Percentiles rank a stretch among this genome's conserved stretches.
Conservation (phyloP, 2,888 invertebrate genomes). For the Chalcis sispes region DNA sequence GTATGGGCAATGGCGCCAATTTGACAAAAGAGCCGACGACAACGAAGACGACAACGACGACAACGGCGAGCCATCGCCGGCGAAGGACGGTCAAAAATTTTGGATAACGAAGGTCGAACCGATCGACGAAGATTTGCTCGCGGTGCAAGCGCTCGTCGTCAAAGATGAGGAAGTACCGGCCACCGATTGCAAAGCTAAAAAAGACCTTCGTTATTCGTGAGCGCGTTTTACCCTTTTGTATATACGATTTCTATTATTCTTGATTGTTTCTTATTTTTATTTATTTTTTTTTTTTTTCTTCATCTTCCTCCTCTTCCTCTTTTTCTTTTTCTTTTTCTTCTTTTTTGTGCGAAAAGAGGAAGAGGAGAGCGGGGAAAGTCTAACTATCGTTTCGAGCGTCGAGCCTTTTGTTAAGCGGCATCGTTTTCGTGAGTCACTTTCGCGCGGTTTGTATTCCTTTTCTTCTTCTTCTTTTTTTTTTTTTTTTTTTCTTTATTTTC, state of each 20-base stretch:
- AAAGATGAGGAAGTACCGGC: slow-evolving; percentile 60
- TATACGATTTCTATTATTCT: slow-evolving; percentile 4
- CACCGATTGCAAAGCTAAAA: not conserved
- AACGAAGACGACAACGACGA: not conserved
- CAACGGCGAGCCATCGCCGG: not conserved
- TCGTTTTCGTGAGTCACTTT: too few species aligned
- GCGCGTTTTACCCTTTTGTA: slow-evolving; percentile 2
- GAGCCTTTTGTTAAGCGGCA: too few species aligned
- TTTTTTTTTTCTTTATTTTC: not conserved
- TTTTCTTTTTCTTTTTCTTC: too few species aligned
- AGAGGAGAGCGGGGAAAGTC: too few species aligned
- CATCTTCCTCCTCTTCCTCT: too few species aligned
- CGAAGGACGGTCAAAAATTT: too few species aligned
- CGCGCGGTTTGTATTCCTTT: too few species aligned
- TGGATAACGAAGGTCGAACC: slow-evolving; percentile 60
- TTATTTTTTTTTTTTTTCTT: too few species aligned
- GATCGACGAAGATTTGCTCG: slow-evolving; percentile 51
- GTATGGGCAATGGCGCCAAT: not conserved
- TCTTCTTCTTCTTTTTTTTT: not conserved
- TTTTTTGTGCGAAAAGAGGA: too few species aligned
- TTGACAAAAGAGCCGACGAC: too few species aligned
- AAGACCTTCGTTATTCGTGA: slow-evolving; percentile 27
- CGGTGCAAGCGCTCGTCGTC: slow-evolving; percentile 62
- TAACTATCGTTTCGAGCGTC: too few species aligned
- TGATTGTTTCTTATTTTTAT: too few species aligned